Evolutionary conservation across 2,888 invertebrate species (phyloP).

Genomic region (Clanis bilineata): DNA sequence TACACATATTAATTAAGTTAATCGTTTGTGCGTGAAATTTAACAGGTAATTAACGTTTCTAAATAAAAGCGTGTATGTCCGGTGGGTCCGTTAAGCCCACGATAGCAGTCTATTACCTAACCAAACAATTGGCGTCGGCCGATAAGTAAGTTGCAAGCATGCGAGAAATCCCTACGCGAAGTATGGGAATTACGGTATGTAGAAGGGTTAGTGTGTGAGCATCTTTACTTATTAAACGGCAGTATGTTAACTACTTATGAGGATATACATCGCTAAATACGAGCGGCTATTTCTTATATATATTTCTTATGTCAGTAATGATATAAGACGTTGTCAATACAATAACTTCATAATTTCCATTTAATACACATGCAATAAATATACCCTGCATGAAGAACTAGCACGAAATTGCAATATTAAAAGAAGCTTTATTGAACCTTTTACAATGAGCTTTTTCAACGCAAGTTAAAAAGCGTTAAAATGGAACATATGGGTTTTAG

Average conservation of each 20-base stretch:
- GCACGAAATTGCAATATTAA: no score
- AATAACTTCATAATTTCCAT: no score
- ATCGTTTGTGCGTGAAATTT: conserved; percentile 60
- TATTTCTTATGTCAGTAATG: background rate
- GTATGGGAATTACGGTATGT: conserved; percentile 36
- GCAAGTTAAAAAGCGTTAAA: no score
- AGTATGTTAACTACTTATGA: background rate
- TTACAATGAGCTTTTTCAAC: no score
- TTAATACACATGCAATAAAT: no score
- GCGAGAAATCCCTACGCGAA: conserved; percentile 44
- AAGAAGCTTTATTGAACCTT: no score
- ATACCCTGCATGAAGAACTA: no score
- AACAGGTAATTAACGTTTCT: conserved; percentile 64
- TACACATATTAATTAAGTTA: conserved; percentile 59
- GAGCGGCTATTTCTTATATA: background rate
- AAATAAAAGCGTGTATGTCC: conserved; percentile 52
- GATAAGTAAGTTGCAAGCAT: conserved; percentile 69
- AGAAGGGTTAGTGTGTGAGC: conserved; percentile 28
- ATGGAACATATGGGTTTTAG: no score
- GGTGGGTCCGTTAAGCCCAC: conserved; percentile 18
- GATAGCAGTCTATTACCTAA: conserved; percentile 63
- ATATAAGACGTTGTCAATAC: no score
- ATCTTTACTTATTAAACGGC: conserved; percentile 25
- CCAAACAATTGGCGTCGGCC: conserved; percentile 68
- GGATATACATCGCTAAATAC: background rate